These are phyloP conservation scores for Telmatherina bonti DNA, from an alignment of 2,797 vertebrate species.

Conservation along the genomic window DNA sequence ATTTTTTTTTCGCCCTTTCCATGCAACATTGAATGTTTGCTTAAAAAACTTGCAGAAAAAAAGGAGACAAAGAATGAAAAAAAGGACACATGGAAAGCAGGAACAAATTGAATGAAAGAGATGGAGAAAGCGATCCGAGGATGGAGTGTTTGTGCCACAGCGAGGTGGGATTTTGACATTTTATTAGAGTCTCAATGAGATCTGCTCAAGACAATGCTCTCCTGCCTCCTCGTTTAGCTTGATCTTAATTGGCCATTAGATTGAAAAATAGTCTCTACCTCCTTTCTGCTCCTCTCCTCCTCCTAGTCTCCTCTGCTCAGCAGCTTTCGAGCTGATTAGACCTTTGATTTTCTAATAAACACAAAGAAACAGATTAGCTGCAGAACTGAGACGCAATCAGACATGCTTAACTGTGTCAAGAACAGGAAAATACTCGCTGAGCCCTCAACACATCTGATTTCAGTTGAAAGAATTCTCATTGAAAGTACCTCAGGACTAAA, in stretches of 20 bases:
- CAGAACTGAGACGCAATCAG: constrained; percentile 42
- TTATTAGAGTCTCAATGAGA: constrained; percentile 76
- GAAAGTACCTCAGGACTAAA: constrained; percentile 10
- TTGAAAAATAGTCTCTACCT: constrained; percentile 80
- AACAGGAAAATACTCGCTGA: constrained; percentile 32
- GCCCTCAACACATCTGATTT: constrained; percentile 16
- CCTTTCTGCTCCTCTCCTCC: constrained; percentile 49
- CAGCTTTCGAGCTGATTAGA: constrained; percentile 81
- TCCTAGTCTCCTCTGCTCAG: constrained; percentile 63
- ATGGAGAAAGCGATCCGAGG: constrained; percentile 42
- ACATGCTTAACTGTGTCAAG: constrained; percentile 28
- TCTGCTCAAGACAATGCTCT: constrained; percentile 77
- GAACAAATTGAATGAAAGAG: constrained; percentile 58
- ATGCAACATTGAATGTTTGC: constrained; percentile 48
- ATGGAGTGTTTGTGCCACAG: constrained; percentile 18
- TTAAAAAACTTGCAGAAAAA: constrained; percentile 39
- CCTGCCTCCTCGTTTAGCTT: constrained; percentile 81
- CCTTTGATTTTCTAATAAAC: constrained; percentile 86
- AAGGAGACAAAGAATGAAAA: constrained; percentile 40
- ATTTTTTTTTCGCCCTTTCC: constrained; percentile 19
- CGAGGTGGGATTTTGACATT: constrained; percentile 66
- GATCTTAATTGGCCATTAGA: constrained; percentile 86
- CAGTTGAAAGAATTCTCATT: not conserved
- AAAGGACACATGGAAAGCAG: constrained; percentile 26
- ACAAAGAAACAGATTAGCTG: constrained; percentile 75